Evolutionary conservation across 2,797 vertebrate genomes (phyloP), one percentile per base, ranked within the genome.

Genomic region (Thalassophryne amazonica): DNA sequence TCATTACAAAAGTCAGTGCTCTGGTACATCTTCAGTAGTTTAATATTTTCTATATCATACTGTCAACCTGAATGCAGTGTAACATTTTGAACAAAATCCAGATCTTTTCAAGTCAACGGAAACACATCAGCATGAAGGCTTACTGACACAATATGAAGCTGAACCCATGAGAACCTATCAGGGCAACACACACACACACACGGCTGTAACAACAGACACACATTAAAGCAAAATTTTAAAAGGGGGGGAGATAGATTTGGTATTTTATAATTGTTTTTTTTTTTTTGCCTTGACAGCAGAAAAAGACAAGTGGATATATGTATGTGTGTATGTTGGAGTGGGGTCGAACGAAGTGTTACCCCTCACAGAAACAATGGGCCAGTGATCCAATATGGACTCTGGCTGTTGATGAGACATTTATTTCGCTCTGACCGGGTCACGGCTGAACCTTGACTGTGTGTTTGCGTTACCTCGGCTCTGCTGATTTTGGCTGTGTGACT

Each of bases 321-420:
- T 36, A 42, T 15, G 23, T 30, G 15, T 28, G 5, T 15, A n/a
- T 24, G 11, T 14, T 23, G 38, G 31, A 8, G 10, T 8, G 22
- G 6, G 29, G 18, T 48, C 43, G n/a, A 34, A 18, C 8, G 37
- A 43, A 63, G 63, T 65, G 67, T 62, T 57, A 27, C 58, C 65
- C 47, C 51, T 47, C 5, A 2, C 43, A 62, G 63, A 50, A 81
- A 83, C 78, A 79, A 83, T 74, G 69, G 37, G 53, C 45, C 46
- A 74, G 70, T 60, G 74, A 77, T 84, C 52, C 70, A 78, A 83
- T 80, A 79, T 85, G 81, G 73, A 86, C 75, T 69, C 58, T 76
- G 60, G 63, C 60, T 43, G 27, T 52, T 39, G 48, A 72, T 61
- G 42, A 67, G 64, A 73, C 48, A 56, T 73, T 69, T 67, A 62